Evolutionary conservation across 2,797 vertebrate genomes (phyloP), one percentile per base, ranked within the genome.

Genomic region (Pseudomugil tenellus): DNA sequence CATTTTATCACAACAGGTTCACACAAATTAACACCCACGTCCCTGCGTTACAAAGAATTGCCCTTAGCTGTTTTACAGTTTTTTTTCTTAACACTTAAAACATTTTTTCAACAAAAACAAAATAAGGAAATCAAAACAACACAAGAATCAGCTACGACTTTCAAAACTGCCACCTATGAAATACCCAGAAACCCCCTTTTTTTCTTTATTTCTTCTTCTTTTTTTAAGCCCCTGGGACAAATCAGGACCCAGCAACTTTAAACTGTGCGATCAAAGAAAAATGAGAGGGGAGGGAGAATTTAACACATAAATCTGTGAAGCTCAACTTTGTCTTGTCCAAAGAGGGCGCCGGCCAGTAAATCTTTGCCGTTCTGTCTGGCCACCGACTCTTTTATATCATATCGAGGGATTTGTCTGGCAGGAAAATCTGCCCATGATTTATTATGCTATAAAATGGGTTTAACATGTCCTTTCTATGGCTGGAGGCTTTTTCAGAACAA

Each of bases 1-100:
- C 92, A 91, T 91, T 92, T 92, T 92, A 93, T 93, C 90, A 93
- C 92, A 94, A 95, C 92, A 93, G 80, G 84, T 88, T 90, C 86
- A 92, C 89, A 88, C 86, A 92, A 92, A 77, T 83, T 87, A 84
- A 93, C 90, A 90, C 78, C 91, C 88, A 89, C 76, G 9, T 85
- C 87, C 90, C 87, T 82, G 88, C 84, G 70, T 90, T 94, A 93
- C 91, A 94, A 94, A 94, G 72, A 93, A 70, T 90, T 90, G 84
- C 91, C 93, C 91, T 92, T 87, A 81, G 81, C 69, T 67, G 56
- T 74, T 84, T 81, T 72, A 46, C 69, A 56, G 56, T 35, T 67
- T 64, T 79, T 67, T 71, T 28, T 31, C 61, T 68, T 58, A 80
- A 93, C 92, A 93, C 81, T 91, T 79, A 90, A 92, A 92, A 91